Percentiles rank a stretch among this genome's conserved stretches.
Evolutionary conservation across 2,888 invertebrate species (phyloP).

Genomic region (Plebejus anna): DNA sequence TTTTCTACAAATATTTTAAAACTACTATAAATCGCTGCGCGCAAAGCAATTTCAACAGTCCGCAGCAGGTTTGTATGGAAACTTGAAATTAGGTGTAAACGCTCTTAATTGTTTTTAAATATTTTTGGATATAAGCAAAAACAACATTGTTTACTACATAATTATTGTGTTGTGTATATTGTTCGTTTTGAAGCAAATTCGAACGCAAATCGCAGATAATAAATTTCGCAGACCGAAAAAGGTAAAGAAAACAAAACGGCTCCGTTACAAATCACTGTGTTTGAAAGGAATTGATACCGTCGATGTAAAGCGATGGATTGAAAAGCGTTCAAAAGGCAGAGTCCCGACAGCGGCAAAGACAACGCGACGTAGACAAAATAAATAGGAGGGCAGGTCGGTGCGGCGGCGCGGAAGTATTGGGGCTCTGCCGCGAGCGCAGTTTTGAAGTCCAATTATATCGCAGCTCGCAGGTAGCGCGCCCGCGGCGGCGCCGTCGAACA

Average conservation of each 20-base stretch:
- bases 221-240: conserved; percentile 23
- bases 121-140: too few relatives aligned
- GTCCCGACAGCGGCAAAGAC: conserved; percentile 71
- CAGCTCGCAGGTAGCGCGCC: conserved; percentile 65
- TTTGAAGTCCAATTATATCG: conserved; percentile 80
- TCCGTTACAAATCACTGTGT: conserved; percentile 50
- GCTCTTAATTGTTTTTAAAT: too few relatives aligned
- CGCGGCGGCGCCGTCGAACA: conserved; percentile 36
- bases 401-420: conserved; percentile 76
- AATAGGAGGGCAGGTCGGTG: conserved; percentile 64
- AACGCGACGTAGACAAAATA: conserved; percentile 75
- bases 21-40: too few relatives aligned
- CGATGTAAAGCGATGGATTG: conserved; percentile 69
- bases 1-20: too few relatives aligned
- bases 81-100: too few relatives aligned
- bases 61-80: too few relatives aligned
- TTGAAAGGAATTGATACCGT: conserved; percentile 68
- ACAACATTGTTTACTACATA: neutral
- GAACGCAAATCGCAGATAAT: conserved; percentile 4
- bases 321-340: conserved; percentile 68
- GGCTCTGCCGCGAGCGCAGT: conserved; percentile 71
- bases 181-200: neutral
- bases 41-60: too few relatives aligned
- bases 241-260: conserved; percentile 44
- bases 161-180: neutral